phyloP scores from a whole-genome alignment of 2,797 vertebrate genomes.

The Rhabdomys pumilio region DNA sequence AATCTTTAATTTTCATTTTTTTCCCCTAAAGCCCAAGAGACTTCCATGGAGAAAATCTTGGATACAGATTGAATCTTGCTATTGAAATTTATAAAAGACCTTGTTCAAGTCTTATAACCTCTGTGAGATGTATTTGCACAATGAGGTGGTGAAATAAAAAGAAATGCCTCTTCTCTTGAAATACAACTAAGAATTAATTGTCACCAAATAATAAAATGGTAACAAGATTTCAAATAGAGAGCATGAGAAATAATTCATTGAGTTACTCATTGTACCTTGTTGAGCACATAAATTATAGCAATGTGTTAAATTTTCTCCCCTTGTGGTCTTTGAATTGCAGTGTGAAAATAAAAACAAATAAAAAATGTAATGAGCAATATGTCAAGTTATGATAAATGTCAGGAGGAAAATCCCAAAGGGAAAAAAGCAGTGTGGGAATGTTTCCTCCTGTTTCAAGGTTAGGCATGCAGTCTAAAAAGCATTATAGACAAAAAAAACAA shows the following conservation, averaged over 20 bases:
- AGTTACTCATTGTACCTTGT: not conserved
- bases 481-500: not conserved
- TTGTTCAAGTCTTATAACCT: not conserved
- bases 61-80: not conserved
- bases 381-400: not conserved
- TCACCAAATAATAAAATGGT: slow-evolving; percentile 32
- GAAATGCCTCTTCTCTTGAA: not conserved
- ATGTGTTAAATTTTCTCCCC: not conserved
- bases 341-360: not conserved
- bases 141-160: not conserved
- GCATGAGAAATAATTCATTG: not conserved
- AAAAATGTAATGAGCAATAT: not conserved
- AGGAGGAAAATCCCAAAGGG: not conserved
- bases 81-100: not conserved
- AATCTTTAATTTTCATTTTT: not conserved
- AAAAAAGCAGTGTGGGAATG: not conserved
- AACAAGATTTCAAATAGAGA: not conserved
- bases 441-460: not conserved
- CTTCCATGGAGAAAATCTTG: not conserved
- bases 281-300: not conserved
- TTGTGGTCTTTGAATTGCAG: not conserved
- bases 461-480: not conserved
- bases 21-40: no score
- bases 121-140: not conserved
- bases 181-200: slow-evolving; percentile 50